Evolutionary conservation across 1,140 invertebrate species (phyloP).

Genomic region (Eueides isabella): DNA sequence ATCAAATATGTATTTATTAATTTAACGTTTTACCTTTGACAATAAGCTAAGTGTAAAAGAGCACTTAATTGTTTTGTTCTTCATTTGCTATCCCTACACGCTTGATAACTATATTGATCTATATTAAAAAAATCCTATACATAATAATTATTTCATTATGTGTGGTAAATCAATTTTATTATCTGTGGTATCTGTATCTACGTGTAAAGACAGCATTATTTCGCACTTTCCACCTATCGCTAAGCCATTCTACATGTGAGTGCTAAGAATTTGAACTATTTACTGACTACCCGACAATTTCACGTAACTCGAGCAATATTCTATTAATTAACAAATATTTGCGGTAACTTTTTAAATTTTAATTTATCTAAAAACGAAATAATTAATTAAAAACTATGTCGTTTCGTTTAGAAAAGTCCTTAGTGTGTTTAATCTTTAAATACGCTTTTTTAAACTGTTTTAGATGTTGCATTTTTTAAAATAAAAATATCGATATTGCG

Average conservation of each 20-base stretch:
- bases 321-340: constrained; percentile 10
- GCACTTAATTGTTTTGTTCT: constrained; percentile 10
- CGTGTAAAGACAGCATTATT: constrained; percentile 4
- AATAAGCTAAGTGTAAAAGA: constrained; percentile 1
- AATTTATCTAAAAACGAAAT: neutral
- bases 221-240: constrained; percentile 15
- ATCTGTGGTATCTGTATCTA: neutral
- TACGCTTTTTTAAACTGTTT: neutral
- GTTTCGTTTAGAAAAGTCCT: neutral
- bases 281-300: constrained; percentile 23
- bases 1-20: too few species aligned
- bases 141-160: constrained; percentile 9
- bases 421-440: neutral
- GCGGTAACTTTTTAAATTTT: neutral
- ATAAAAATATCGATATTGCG: neutral
- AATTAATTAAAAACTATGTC: neutral
- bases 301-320: constrained; percentile 3
- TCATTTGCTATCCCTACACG: neutral
- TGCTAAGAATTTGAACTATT: constrained; percentile 27
- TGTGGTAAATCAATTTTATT: neutral
- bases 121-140: neutral
- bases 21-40: neutral
- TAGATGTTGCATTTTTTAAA: neutral
- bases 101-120: neutral
- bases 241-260: constrained; percentile 15